A percentile compares a stretch with the other conserved stretches of the same genome.
phyloP scores from a whole-genome alignment of 1,140 invertebrate species.

The Hylaeus anthracinus region DNA sequence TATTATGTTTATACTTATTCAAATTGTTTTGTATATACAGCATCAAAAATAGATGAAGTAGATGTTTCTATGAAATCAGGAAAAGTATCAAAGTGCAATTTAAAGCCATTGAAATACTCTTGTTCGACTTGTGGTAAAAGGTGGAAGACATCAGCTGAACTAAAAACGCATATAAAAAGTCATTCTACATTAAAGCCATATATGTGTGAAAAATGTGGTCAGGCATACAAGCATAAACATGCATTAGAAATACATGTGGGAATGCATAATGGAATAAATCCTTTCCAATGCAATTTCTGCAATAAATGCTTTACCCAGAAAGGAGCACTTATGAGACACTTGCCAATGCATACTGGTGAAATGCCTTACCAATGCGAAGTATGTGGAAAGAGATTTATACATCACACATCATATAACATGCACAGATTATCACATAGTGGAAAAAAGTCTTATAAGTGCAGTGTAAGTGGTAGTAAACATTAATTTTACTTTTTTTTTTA shows the following conservation, averaged over 20 bases:
- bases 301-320: conserved; percentile 89
- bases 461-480: conserved; percentile 80
- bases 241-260: conserved; percentile 85
- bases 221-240: conserved; percentile 84
- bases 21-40: background rate
- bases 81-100: conserved; percentile 51
- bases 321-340: conserved; percentile 84
- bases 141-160: conserved; percentile 74
- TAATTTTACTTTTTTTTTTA: conserved; percentile 61
- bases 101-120: conserved; percentile 62
- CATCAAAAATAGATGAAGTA: background rate
- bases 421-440: conserved; percentile 85
- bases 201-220: conserved; percentile 84
- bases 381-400: conserved; percentile 86
- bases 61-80: conserved; percentile 49
- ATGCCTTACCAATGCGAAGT: conserved; percentile 85
- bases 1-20: conserved; percentile 5
- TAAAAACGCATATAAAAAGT: conserved; percentile 76
- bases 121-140: conserved; percentile 77
- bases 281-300: conserved; percentile 88
- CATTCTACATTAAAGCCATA: conserved; percentile 79
- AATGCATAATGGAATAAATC: conserved; percentile 86
- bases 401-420: conserved; percentile 87
- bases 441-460: conserved; percentile 84
- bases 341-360: conserved; percentile 86